Evolutionary conservation across 2,113 vertebrate species (phyloP).

Genomic region (Gadus macrocephalus): DNA sequence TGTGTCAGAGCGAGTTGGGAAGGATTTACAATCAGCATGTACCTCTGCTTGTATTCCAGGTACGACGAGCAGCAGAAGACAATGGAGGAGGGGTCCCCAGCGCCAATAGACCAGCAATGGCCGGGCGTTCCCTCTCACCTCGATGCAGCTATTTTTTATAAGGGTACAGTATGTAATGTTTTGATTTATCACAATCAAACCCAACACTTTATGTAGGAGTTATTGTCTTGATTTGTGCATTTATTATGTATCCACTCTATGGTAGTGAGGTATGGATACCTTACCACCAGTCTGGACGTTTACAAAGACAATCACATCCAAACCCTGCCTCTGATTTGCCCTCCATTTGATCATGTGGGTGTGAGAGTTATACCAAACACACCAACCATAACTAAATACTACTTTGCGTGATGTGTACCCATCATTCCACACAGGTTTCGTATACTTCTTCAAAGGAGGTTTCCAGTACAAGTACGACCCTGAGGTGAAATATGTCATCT

Average conservation of each 20-base stretch:
- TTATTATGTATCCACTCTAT: no score
- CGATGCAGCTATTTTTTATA: constrained; percentile 68
- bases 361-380: no score
- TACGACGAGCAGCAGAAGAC: constrained; percentile 71
- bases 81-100: constrained; percentile 75
- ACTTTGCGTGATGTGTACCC: no score
- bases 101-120: constrained; percentile 71
- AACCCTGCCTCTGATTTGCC: neutral
- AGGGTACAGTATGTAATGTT: constrained; percentile 28
- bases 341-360: no score
- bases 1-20: no score
- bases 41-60: constrained; percentile 43
- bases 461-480: constrained; percentile 43
- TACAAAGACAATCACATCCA: neutral
- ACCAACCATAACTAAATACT: no score
- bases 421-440: constrained; percentile 33
- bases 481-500: constrained; percentile 18
- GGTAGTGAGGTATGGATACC: no score
- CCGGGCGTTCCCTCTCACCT: constrained; percentile 75
- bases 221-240: no score
- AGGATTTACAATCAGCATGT: neutral
- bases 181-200: no score
- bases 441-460: constrained; percentile 57
- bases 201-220: no score
- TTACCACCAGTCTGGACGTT: no score